These are phyloP conservation scores for Euwallacea similis DNA, from an alignment of 1,140 invertebrate species.

Conservation along the genomic window DNA sequence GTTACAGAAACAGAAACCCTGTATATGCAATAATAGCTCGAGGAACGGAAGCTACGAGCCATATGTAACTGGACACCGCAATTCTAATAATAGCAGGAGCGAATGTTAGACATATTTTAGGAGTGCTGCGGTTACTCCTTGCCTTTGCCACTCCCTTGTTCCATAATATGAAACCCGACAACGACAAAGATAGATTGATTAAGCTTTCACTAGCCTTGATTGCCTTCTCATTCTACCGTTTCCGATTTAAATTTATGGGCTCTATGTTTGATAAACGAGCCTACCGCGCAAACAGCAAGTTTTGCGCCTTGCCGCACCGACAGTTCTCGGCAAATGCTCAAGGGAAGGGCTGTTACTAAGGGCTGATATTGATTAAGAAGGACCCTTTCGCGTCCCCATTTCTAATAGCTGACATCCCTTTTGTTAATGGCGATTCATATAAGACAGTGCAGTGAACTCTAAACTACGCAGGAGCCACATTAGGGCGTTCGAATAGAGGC, in stretches of 20 bases:
- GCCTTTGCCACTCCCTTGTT: constrained; percentile 27
- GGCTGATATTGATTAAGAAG: constrained; percentile 1
- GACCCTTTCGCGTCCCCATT: neutral
- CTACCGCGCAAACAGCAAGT: neutral
- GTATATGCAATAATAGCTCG: no score
- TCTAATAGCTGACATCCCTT: neutral
- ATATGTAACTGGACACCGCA: constrained; percentile 39
- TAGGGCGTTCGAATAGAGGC: neutral
- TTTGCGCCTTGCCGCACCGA: neutral
- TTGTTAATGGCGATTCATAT: neutral
- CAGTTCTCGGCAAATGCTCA: neutral
- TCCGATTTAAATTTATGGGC: constrained; percentile 5
- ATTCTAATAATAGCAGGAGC: constrained; percentile 43
- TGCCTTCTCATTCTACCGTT: constrained; percentile 3
- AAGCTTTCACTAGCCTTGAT: constrained; percentile 1
- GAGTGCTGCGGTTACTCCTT: constrained; percentile 38
- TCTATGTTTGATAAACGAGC: neutral
- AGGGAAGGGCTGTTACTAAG: neutral
- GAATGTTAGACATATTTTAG: constrained; percentile 44
- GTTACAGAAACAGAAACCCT: no score
- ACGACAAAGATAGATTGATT: constrained; percentile 1
- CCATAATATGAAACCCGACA: neutral
- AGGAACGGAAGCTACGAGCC: no score
- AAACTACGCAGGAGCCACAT: neutral
- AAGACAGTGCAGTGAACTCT: neutral